Percentiles rank a stretch among this genome's conserved stretches.
These are phyloP conservation scores for Bujurquina vittata DNA, from an alignment of 2,113 vertebrate species.

Conservation along the genomic window DNA sequence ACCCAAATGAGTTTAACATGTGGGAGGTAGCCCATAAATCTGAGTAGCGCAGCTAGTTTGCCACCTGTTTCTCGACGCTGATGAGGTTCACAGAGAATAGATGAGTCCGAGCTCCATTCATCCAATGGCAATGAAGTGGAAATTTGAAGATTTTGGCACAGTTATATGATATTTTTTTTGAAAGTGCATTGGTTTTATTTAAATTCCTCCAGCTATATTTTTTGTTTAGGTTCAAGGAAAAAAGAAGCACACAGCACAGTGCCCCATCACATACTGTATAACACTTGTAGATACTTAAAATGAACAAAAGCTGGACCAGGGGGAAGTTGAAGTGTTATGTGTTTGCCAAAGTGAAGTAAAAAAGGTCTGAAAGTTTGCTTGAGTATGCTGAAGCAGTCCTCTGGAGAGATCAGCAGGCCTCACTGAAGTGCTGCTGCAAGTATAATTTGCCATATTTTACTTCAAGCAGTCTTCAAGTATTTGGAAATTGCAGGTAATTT, in stretches of 20 bases:
- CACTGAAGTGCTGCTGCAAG: neutral
- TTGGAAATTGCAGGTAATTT: constrained; percentile 39
- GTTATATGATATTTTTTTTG: neutral
- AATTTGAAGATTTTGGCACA: neutral
- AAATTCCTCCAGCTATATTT: neutral
- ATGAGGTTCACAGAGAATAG: constrained; percentile 47
- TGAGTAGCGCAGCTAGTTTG: constrained; percentile 42
- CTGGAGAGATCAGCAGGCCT: neutral
- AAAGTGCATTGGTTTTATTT: neutral
- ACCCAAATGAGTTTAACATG: constrained; percentile 72
- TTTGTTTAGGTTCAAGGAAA: neutral
- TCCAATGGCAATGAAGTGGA: neutral
- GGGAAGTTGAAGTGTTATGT: neutral
- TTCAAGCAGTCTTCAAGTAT: constrained; percentile 25
- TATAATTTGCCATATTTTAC: constrained; percentile 24
- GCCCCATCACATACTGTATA: too few species aligned
- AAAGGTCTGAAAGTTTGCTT: too few species aligned
- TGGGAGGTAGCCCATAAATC: constrained; percentile 70
- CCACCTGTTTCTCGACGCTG: constrained; percentile 70
- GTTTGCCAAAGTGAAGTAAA: too few species aligned
- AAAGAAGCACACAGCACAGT: neutral
- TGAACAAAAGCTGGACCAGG: neutral
- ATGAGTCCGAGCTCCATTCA: constrained; percentile 15
- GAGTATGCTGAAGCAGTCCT: too few species aligned
- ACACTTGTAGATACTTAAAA: neutral